Evolutionary conservation across 2,113 vertebrate genomes (phyloP).

Genomic region (Vidua chalybeata): DNA sequence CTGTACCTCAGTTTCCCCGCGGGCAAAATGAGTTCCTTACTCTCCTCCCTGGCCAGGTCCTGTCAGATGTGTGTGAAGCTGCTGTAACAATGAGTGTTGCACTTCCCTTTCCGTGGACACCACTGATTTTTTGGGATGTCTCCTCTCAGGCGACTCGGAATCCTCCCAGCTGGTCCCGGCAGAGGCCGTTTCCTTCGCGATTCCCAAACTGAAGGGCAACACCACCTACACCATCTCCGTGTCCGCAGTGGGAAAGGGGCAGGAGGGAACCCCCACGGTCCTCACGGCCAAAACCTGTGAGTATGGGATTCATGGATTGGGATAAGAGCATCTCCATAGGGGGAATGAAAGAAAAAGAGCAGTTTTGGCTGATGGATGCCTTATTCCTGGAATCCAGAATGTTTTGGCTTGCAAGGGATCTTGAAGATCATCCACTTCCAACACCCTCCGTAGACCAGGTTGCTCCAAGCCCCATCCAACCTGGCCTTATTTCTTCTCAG

Average conservation of each 20-base stretch:
- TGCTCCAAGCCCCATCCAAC: background rate
- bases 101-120: background rate
- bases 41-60: background rate
- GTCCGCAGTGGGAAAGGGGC: constrained; percentile 65
- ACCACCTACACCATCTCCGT: constrained; percentile 82
- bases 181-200: constrained; percentile 64
- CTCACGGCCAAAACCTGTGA: constrained; percentile 83
- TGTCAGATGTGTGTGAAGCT: background rate
- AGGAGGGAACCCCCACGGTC: constrained; percentile 75
- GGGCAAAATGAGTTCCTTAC: background rate
- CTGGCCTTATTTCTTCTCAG: background rate
- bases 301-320: background rate
- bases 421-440: background rate
- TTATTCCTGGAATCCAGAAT: background rate
- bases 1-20: background rate
- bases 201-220: constrained; percentile 75
- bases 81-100: background rate
- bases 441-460: background rate
- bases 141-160: constrained; percentile 74
- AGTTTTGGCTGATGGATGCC: background rate
- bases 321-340: background rate
- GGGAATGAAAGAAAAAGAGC: background rate
- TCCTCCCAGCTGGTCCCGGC: constrained; percentile 72
- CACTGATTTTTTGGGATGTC: background rate
- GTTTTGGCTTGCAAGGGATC: background rate